Percentiles rank a stretch among this genome's conserved stretches.
Conservation (phyloP, 2,797 vertebrate genomes). For the Coccyzus lansbergi region DNA sequence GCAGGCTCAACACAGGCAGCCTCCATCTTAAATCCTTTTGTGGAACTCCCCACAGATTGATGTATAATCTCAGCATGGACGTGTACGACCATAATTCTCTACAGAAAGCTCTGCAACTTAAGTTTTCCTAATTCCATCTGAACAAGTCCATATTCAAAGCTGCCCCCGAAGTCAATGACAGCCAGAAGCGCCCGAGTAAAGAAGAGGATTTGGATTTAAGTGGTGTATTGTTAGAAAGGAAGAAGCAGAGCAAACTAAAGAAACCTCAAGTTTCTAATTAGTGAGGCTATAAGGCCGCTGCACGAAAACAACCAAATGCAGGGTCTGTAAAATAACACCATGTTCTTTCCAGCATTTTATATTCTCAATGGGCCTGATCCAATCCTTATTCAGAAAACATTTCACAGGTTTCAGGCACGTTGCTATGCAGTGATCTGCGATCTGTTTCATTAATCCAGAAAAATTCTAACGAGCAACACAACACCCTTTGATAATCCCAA, state of each 20-base stretch:
- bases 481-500: conserved; percentile 20
- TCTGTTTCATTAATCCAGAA: conserved; percentile 54
- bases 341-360: conserved; percentile 12
- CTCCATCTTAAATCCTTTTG: background rate
- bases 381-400: conserved; percentile 47
- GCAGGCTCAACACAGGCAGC: background rate
- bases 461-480: conserved; percentile 37
- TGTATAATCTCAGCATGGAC: background rate
- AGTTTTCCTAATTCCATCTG: background rate
- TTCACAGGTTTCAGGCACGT: conserved; percentile 19
- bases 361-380: conserved; percentile 42
- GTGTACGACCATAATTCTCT: background rate
- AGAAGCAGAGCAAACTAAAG: background rate
- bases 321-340: conserved; percentile 13
- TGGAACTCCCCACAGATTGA: background rate
- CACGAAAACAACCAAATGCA: background rate
- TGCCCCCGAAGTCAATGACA: background rate
- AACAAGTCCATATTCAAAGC: background rate
- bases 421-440: conserved; percentile 45
- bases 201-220: background rate
- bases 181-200: background rate
- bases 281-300: background rate
- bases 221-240: background rate
- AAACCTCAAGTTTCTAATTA: conserved; percentile 42
- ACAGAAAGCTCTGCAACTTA: background rate